phyloP scores from a whole-genome alignment of 2,797 vertebrate genomes.

The Cetoscarus ocellatus region DNA sequence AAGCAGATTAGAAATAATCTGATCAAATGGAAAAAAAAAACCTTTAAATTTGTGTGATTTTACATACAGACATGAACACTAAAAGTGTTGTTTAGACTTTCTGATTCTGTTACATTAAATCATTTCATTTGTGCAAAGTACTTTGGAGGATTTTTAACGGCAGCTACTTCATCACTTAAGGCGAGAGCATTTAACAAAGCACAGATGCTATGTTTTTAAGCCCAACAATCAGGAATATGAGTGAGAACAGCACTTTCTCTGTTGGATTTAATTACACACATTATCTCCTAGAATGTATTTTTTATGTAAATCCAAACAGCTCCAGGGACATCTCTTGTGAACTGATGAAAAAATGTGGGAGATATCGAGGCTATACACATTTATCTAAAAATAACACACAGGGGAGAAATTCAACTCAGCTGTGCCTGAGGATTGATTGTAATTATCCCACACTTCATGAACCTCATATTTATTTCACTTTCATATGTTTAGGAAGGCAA shows the following conservation, averaged over 20 bases:
- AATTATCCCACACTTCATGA: conserved; percentile 35
- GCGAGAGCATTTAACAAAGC: conserved; percentile 17
- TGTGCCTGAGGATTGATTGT: conserved; percentile 49
- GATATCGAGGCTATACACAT: conserved; percentile 41
- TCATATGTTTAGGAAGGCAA: conserved; percentile 20
- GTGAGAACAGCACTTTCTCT: conserved; percentile 32
- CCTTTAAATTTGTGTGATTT: too few species aligned
- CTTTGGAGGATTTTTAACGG: not conserved
- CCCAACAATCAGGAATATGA: conserved; percentile 39
- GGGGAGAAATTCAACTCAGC: conserved; percentile 38
- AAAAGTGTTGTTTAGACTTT: not conserved
- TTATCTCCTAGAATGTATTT: conserved; percentile 32
- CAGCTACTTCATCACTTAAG: not conserved
- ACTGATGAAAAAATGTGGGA: conserved; percentile 56
- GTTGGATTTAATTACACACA: conserved; percentile 56
- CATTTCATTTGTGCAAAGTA: not conserved
- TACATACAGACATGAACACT: too few species aligned
- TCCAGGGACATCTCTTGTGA: conserved; percentile 66
- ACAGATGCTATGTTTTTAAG: conserved; percentile 14
- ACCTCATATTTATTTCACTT: conserved; percentile 42
- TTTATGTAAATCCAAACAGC: conserved; percentile 57
- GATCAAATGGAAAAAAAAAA: too few species aligned
- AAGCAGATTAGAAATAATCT: too few species aligned
- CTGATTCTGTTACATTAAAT: not conserved
- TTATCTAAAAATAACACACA: conserved; percentile 65